These are phyloP conservation scores for Alces alces DNA, from an alignment of 2,113 vertebrate genomes.

Conservation along the genomic window DNA sequence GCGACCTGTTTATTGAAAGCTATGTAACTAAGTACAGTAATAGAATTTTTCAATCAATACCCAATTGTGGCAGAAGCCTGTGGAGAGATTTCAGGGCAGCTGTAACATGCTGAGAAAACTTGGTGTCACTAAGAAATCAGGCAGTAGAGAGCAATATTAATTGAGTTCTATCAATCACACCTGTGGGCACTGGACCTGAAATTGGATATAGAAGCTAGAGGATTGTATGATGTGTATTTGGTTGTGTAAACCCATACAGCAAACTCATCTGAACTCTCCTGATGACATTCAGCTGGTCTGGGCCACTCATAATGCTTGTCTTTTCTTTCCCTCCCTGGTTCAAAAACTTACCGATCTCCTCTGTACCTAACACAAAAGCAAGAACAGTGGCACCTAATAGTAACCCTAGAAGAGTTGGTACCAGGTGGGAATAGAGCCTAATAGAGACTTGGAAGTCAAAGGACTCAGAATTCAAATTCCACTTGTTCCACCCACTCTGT, in stretches of 20 bases:
- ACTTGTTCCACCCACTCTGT: neutral
- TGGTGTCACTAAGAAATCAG: slow-evolving; percentile 54
- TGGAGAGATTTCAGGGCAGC: slow-evolving; percentile 50
- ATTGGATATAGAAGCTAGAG: slow-evolving; percentile 21
- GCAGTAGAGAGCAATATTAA: slow-evolving; percentile 45
- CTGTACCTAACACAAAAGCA: neutral
- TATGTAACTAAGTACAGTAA: slow-evolving; percentile 67
- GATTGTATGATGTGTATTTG: slow-evolving; percentile 40
- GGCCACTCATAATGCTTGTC: neutral
- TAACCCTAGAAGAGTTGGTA: neutral
- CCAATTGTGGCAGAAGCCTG: slow-evolving; percentile 58
- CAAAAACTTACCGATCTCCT: neutral
- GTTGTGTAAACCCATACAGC: slow-evolving; percentile 58
- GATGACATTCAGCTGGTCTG: slow-evolving; percentile 27
- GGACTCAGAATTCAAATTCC: neutral
- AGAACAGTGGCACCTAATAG: neutral
- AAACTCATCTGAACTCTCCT: slow-evolving; percentile 11
- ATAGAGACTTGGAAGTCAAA: neutral
- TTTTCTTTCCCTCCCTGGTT: neutral
- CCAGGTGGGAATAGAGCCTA: neutral
- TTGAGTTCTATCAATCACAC: slow-evolving; percentile 62
- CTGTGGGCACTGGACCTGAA: neutral
- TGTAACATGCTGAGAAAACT: slow-evolving; percentile 52
- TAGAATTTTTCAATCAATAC: slow-evolving; percentile 75
- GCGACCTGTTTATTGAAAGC: slow-evolving; percentile 67